Evolutionary conservation across 2,797 vertebrate species (phyloP), one percentile per base, ranked within the genome.

Genomic region (Fratercula arctica): DNA sequence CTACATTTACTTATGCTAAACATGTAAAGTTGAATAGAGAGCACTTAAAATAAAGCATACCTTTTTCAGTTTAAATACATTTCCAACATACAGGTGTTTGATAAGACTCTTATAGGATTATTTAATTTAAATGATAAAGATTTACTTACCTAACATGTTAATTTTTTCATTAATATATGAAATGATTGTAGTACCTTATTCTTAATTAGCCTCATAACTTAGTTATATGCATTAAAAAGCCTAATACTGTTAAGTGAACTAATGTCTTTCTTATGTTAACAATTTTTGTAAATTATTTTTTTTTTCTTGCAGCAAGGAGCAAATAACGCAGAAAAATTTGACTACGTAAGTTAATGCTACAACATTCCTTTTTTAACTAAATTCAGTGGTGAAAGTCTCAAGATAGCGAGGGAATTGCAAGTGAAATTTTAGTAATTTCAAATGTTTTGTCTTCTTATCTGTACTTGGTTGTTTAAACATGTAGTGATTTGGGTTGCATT

Each of bases 281-380:
- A 95, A 54, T 86, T 89, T 92, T 97, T 96, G 92, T 97, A 94
- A 97, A 97, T 94, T 97, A 67, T 97, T 85, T 97, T 91, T 97
- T 94, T 98, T 98, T 97, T 90, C 88, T 98, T 98, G 69, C 98
- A 99, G 99, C 99, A 99, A 99, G 99, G 99, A 95, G 98, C 98
- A 79, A 98, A 99, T 98, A 99, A 99, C 33, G 99, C 99, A 8
- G 99, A 99, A 94, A 99, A 99, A 89, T 99, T 99, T 98, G 99
- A 99, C 95, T 99, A 99, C 53, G 99, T 99, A 98, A 99, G 99
- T 99, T 94, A 54, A 92, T 16, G 6, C 68, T 86, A 21, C 3
- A 60, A 19, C 25, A 37, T 80, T 83, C 25, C 18, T 73, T 86
- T 80, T 69, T 74, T 1, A 39, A 41, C 28, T 91, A 50, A 90